These are phyloP conservation scores for Agriopis aurantiaria DNA, from an alignment of 2,888 invertebrate genomes.

Conservation along the genomic window DNA sequence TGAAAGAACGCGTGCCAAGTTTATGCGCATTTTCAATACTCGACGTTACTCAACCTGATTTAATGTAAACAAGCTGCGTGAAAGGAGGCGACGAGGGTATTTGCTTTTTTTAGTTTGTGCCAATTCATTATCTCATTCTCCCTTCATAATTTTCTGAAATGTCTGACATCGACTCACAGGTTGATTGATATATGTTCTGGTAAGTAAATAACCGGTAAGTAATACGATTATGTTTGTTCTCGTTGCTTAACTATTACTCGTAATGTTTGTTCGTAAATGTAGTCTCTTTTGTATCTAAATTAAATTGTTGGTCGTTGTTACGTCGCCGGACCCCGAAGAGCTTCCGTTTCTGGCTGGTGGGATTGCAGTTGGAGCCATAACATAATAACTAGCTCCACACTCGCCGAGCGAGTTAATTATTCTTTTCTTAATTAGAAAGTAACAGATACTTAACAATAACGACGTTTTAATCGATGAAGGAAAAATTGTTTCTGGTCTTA, in stretches of 20 bases:
- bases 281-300: slow-evolving; percentile 19
- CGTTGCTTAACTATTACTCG: slow-evolving; percentile 42
- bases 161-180: slow-evolving; percentile 42
- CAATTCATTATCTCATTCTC: slow-evolving; percentile 53
- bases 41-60: slow-evolving; percentile 61
- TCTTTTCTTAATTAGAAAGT: slow-evolving; percentile 73
- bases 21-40: slow-evolving; percentile 69
- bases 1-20: slow-evolving; percentile 75
- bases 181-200: slow-evolving; percentile 43
- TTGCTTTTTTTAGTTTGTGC: slow-evolving; percentile 44
- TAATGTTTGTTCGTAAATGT: slow-evolving; percentile 40
- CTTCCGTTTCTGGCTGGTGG: background rate
- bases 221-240: slow-evolving; percentile 52
- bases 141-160: slow-evolving; percentile 46
- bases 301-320: slow-evolving; percentile 54
- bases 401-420: slow-evolving; percentile 56
- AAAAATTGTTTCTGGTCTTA: slow-evolving; percentile 52
- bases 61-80: slow-evolving; percentile 63
- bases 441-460: slow-evolving; percentile 62
- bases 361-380: slow-evolving; percentile 52
- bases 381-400: slow-evolving; percentile 49
- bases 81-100: slow-evolving; percentile 60
- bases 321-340: slow-evolving; percentile 38
- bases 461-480: slow-evolving; percentile 64
- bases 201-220: slow-evolving; percentile 40